Conservation (phyloP, 2,797 vertebrate species). For the Tangara arthus region DNA sequence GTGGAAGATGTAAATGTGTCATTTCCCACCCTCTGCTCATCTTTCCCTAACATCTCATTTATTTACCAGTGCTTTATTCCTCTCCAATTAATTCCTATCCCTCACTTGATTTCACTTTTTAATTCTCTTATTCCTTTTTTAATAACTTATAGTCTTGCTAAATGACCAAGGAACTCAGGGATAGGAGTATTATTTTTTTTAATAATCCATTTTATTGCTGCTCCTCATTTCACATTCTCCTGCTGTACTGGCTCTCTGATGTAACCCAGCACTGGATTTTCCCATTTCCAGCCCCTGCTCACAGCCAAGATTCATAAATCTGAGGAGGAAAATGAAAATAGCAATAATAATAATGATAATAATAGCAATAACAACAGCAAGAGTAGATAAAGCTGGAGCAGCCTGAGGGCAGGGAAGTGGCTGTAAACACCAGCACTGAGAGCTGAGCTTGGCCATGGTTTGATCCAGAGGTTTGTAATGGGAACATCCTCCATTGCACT, state of each 20-base stretch:
- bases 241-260: not conserved
- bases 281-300: not conserved
- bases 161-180: conserved; percentile 36
- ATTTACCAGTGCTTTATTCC: not conserved
- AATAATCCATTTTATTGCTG: conserved; percentile 48
- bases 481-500: not conserved
- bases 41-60: not conserved
- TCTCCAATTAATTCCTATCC: not conserved
- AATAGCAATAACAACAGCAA: not conserved
- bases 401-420: not conserved
- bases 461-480: not conserved
- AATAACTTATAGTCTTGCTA: conserved; percentile 24
- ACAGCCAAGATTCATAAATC: not conserved
- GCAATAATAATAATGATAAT: not conserved
- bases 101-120: not conserved
- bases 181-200: not conserved
- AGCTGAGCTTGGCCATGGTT: not conserved
- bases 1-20: not conserved
- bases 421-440: not conserved
- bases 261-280: not conserved
- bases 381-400: not conserved
- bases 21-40: not conserved
- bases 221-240: conserved; percentile 39
- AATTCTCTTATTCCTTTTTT: conserved; percentile 8
- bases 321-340: conserved; percentile 16